Percentiles rank a stretch among this genome's conserved stretches.
Conservation (phyloP, 2,888 invertebrate genomes). For the Trimorus sp. region DNA sequence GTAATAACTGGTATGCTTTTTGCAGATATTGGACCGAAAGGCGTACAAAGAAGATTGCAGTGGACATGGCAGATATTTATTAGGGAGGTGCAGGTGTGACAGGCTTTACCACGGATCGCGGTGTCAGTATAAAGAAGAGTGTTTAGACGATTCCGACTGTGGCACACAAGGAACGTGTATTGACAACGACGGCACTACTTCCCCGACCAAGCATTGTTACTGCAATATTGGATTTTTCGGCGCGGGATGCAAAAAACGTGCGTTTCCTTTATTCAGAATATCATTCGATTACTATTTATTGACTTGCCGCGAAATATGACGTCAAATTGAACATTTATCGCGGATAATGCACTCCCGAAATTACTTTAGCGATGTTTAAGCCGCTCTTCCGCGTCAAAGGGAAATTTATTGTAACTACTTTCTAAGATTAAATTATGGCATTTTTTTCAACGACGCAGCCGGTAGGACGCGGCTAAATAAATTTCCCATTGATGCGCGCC, state of each 20-base stretch:
- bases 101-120: conserved; percentile 90
- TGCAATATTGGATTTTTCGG: conserved; percentile 96
- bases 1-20: not conserved
- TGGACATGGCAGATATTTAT: conserved; percentile 90
- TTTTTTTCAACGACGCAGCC: too few relatives aligned
- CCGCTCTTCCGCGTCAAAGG: too few relatives aligned
- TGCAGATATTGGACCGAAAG: conserved; percentile 83
- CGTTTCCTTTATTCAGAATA: conserved; percentile 68
- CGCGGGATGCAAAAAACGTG: conserved; percentile 91
- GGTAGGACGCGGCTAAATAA: too few relatives aligned
- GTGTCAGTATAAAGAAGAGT: conserved; percentile 96
- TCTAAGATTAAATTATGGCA: not conserved
- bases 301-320: too few relatives aligned
- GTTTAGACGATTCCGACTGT: conserved; percentile 92
- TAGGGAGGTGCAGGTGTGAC: conserved; percentile 91
- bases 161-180: conserved; percentile 93
- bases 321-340: not conserved
- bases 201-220: conserved; percentile 93
- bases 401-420: not conserved
- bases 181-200: conserved; percentile 89
- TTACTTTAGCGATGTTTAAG: too few relatives aligned
- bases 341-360: not conserved
- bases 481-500: too few relatives aligned
- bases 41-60: conserved; percentile 92
- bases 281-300: not conserved